Percentiles rank a stretch among this genome's conserved stretches.
Conservation (phyloP, 2,888 invertebrate species). For the Keiferia lycopersicella region DNA sequence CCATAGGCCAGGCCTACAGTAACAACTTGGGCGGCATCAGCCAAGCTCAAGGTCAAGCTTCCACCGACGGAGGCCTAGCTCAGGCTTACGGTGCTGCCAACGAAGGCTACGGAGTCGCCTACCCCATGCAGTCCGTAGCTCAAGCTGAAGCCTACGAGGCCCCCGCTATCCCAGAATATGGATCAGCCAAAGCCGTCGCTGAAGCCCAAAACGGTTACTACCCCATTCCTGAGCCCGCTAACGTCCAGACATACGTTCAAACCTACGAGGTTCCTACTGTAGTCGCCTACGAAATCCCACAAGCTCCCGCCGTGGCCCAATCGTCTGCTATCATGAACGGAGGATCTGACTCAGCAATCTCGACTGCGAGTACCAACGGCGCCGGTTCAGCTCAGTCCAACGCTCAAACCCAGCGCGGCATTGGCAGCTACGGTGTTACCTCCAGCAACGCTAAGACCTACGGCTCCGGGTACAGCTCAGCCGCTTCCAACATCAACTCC, state of each 20-base stretch:
- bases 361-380: slow-evolving; percentile 54
- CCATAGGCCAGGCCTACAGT: slow-evolving; percentile 56
- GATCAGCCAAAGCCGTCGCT: slow-evolving; percentile 42
- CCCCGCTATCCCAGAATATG: slow-evolving; percentile 38
- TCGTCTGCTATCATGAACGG: slow-evolving; percentile 56
- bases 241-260: slow-evolving; percentile 64
- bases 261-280: slow-evolving; percentile 55
- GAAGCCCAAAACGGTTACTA: slow-evolving; percentile 53
- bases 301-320: slow-evolving; percentile 45
- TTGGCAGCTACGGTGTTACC: slow-evolving; percentile 51
- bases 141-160: slow-evolving; percentile 51
- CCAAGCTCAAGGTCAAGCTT: slow-evolving; percentile 55
- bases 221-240: slow-evolving; percentile 58
- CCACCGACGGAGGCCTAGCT: slow-evolving; percentile 46
- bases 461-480: slow-evolving; percentile 50
- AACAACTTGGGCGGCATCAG: slow-evolving; percentile 48
- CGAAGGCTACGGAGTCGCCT: slow-evolving; percentile 43
- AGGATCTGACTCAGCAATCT: slow-evolving; percentile 49
- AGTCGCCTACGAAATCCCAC: slow-evolving; percentile 42
- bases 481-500: slow-evolving; percentile 59
- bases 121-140: slow-evolving; percentile 53
- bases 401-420: slow-evolving; percentile 52
- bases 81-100: slow-evolving; percentile 51
- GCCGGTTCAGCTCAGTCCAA: slow-evolving; percentile 57
- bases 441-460: slow-evolving; percentile 57